Conservation (phyloP, 2,888 invertebrate genomes). For the Luffia ferchaultella region DNA sequence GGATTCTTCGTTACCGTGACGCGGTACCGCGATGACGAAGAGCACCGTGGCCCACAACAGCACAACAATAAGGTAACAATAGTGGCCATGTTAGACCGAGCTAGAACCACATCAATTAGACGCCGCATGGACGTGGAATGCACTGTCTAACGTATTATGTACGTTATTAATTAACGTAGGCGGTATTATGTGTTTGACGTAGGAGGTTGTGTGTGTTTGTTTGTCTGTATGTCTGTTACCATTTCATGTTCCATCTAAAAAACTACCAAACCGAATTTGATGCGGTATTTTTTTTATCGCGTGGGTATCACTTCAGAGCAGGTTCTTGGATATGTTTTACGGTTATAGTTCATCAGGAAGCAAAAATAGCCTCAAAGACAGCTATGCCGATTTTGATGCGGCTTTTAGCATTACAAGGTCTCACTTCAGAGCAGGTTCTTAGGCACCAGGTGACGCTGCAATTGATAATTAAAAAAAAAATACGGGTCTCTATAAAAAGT, state of each 20-base stretch:
- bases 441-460: background rate
- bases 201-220: too few species aligned
- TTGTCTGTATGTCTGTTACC: too few species aligned
- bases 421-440: background rate
- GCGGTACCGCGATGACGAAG: constrained; percentile 58
- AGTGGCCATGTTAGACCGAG: constrained; percentile 23
- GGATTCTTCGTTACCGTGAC: constrained; percentile 58
- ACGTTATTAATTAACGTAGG: too few species aligned
- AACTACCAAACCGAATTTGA: background rate
- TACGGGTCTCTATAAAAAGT: too few species aligned
- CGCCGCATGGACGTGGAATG: background rate
- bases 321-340: too few species aligned
- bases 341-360: too few species aligned
- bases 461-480: too few species aligned
- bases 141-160: too few species aligned
- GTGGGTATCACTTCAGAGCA: background rate
- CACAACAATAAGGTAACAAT: constrained; percentile 38
- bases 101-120: constrained; percentile 2
- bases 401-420: background rate
- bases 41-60: constrained; percentile 55
- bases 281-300: background rate
- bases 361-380: too few species aligned
- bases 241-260: constrained; percentile 1
- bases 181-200: too few species aligned
- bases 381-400: too few species aligned